A percentile compares a stretch with the other conserved stretches of the same genome.
phyloP scores from a whole-genome alignment of 2,888 invertebrate species.

The Lycaena phlaeas region DNA sequence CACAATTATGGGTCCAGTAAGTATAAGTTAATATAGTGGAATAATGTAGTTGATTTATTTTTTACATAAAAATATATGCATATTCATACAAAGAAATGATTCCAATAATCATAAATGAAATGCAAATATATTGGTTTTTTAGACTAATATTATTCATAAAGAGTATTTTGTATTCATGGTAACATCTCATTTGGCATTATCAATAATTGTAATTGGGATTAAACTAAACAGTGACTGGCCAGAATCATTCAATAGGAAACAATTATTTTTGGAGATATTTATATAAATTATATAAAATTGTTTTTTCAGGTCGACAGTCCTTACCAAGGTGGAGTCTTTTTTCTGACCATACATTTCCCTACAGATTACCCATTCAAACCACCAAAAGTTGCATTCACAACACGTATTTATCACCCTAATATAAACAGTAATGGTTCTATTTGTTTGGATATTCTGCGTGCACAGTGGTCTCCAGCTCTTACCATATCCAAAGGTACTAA shows the following conservation, averaged over 20 bases:
- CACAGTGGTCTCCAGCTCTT: conserved; percentile 99
- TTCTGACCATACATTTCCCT: conserved; percentile 99
- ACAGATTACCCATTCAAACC: conserved; percentile 99
- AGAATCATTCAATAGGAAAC: too few species aligned
- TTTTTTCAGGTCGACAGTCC: conserved; percentile 94
- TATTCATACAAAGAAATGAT: too few species aligned
- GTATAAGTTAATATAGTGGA: too few species aligned
- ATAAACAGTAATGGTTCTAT: conserved; percentile 99
- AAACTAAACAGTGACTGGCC: too few species aligned
- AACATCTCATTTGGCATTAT: too few species aligned
- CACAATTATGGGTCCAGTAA: conserved; percentile 99
- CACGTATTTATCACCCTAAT: conserved; percentile 99
- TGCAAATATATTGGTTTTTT: too few species aligned
- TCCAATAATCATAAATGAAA: too few species aligned
- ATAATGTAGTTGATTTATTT: too few species aligned
- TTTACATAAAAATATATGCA: too few species aligned
- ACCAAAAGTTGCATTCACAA: conserved; percentile 99
- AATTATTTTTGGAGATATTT: neutral
- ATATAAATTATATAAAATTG: neutral
- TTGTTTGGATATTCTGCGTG: conserved; percentile 99
- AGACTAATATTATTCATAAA: too few species aligned
- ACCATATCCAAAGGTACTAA: conserved; percentile 99
- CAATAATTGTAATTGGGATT: too few species aligned
- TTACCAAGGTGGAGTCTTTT: conserved; percentile 99
- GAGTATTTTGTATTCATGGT: too few species aligned